Evolutionary conservation across 2,797 vertebrate genomes (phyloP), one percentile per base, ranked within the genome.

Genomic region (Gymnodraco acuticeps): DNA sequence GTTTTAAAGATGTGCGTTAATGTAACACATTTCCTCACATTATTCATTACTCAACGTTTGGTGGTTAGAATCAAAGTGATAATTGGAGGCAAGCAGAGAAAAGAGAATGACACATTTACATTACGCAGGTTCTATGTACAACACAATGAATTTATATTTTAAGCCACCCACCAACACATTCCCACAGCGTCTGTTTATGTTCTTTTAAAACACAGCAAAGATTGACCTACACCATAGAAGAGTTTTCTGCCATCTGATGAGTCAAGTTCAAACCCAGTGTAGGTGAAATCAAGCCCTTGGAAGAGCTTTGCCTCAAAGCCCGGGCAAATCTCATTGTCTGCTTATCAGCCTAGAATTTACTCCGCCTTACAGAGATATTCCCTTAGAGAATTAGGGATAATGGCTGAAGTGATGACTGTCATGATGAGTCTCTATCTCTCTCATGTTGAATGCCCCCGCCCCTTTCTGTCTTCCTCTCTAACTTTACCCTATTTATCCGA

Each of bases 371-470:
- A 79, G 77, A 84, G 85, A 90, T 87, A 92, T 89, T 89, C 87
- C 91, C 89, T 87, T n/a, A 27, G 86, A 91, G 90, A 90, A 93
- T 91, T 88, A 83, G 78, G 85, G 84, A 89, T 92, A 90, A 92
- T 90, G 86, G 80, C 81, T 78, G 70, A 86, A 89, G 85, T 90
- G 85, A 92, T 90, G 86, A 92, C 82, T 83, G 90, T 85, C 85
- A 81, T 83, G 84, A 92, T 85, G 87, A 88, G 86, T 77, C 89
- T 83, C 61, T 83, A 85, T 87, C 82, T 77, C 83, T 73, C 75
- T 83, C 75, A 78, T 86, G 78, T 89, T 82, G 68, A 70, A 14
- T 63, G 55, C 23, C 61, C 77, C 27, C 27, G 31, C 43, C 58
- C 54, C 58, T 61, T 43, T 61, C 38, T 48, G 0, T 64, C 56